These are phyloP conservation scores for Brachyalestes nurse DNA, from an alignment of 2,797 vertebrate genomes.

Conservation along the genomic window DNA sequence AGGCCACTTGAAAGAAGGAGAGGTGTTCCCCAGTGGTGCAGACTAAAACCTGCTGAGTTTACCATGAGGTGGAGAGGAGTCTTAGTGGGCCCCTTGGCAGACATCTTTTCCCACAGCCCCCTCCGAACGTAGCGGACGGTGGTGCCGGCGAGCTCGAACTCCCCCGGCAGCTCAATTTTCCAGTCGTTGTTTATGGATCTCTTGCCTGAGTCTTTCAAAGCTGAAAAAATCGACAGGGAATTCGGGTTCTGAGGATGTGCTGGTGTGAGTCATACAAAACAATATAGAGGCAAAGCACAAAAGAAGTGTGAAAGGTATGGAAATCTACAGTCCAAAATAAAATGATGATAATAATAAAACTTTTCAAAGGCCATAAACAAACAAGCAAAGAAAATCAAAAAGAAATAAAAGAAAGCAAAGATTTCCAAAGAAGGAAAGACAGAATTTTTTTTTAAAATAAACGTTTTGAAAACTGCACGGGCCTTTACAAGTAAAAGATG, in stretches of 20 bases:
- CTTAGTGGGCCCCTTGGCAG: slow-evolving; percentile 95
- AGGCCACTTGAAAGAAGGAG: slow-evolving; percentile 10
- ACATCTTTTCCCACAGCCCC: slow-evolving; percentile 98
- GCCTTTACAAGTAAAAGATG: no score
- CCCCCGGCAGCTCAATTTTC: slow-evolving; percentile 98
- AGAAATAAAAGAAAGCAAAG: no score
- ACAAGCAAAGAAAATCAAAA: no score
- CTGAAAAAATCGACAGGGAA: slow-evolving; percentile 72
- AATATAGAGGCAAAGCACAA: slow-evolving; percentile 6
- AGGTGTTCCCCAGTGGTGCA: slow-evolving; percentile 24
- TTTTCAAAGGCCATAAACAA: no score
- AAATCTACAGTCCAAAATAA: not conserved
- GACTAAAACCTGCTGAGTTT: slow-evolving; percentile 63
- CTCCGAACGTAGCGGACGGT: slow-evolving; percentile 93
- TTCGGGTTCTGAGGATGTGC: slow-evolving; percentile 22
- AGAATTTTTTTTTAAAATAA: no score
- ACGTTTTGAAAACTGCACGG: no score
- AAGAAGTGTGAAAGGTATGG: no score
- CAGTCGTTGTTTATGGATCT: slow-evolving; percentile 97
- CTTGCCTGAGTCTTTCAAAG: slow-evolving; percentile 91
- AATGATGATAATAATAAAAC: no score
- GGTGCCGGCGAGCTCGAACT: slow-evolving; percentile 95
- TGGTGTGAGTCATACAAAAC: slow-evolving; percentile 9
- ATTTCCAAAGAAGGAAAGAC: no score
- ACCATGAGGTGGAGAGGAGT: slow-evolving; percentile 94